These are phyloP conservation scores for Ailuropoda melanoleuca DNA, from an alignment of 2,113 vertebrate species.

Conservation along the genomic window DNA sequence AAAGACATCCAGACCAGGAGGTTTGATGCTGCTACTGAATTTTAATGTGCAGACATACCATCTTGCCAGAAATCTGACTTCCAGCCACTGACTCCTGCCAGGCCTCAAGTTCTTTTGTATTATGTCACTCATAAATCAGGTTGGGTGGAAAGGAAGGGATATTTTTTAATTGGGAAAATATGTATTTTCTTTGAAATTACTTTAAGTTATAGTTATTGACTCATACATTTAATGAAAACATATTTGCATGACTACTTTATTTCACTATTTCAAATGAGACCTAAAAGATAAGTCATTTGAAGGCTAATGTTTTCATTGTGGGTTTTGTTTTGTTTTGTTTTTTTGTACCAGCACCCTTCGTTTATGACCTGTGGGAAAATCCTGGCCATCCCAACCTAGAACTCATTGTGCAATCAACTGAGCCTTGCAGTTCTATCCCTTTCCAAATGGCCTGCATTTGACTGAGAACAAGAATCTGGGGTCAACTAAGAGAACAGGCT, in stretches of 20 bases:
- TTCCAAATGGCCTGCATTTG: not conserved
- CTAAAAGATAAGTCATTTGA: not conserved
- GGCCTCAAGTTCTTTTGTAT: not conserved
- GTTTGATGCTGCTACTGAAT: not conserved
- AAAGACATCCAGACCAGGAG: constrained; percentile 6
- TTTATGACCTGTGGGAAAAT: not conserved
- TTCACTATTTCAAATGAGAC: constrained; percentile 34
- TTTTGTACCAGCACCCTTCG: not conserved
- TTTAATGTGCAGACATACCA: not conserved
- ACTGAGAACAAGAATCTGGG: not conserved
- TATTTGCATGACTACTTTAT: not conserved
- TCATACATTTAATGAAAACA: not conserved
- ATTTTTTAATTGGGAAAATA: constrained; percentile 5
- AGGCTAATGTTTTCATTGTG: not conserved
- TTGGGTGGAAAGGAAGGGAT: not conserved
- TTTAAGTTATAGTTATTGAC: not conserved
- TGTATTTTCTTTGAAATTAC: not conserved
- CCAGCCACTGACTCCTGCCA: not conserved
- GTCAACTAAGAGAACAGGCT: not conserved
- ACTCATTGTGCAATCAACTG: not conserved
- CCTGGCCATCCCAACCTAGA: not conserved
- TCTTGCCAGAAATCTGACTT: constrained; percentile 31
- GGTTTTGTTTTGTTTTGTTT: not conserved
- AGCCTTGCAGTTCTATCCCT: not conserved
- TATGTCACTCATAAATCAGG: not conserved